Percentiles rank a stretch among this genome's conserved stretches.
Evolutionary conservation across 92 coral and sea anemone genomes (phyloP).

Genomic region (Zoanthus sociatus): DNA sequence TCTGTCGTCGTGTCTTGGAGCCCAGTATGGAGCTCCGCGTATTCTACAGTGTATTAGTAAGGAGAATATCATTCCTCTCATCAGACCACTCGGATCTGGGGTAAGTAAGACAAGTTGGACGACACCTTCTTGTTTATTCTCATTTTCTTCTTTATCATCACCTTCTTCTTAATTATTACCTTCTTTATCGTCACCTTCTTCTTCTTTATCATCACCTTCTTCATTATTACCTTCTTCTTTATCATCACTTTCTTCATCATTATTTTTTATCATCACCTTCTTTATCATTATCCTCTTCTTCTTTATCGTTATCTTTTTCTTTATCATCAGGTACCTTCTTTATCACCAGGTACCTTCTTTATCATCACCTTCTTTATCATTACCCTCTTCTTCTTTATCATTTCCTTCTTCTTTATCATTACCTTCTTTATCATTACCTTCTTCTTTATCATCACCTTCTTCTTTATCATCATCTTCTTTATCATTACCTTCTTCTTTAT

Average conservation of each 20-base stretch:
- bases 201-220: not conserved
- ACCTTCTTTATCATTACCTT: too few relatives aligned
- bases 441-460: not conserved
- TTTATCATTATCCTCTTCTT: not conserved
- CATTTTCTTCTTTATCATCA: too few relatives aligned
- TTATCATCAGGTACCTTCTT: not conserved
- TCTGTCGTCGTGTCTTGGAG: constrained; percentile 96
- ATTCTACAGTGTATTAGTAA: constrained; percentile 92
- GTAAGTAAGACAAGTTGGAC: constrained; percentile 73
- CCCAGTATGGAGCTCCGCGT: constrained; percentile 97
- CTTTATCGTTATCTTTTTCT: not conserved
- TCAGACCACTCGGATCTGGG: constrained; percentile 92
- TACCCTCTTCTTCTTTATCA: not conserved
- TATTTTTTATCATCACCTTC: not conserved
- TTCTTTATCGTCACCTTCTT: not conserved
- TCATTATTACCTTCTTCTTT: not conserved
- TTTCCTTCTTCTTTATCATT: not conserved
- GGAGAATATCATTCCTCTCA: constrained; percentile 93
- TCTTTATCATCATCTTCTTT: not conserved
- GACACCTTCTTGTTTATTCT: too few relatives aligned
- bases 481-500: not conserved
- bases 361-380: not conserved
- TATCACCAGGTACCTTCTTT: not conserved
- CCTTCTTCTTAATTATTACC: too few relatives aligned
- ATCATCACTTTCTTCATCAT: not conserved